A percentile compares a stretch with the other conserved stretches of the same genome.
phyloP scores from a whole-genome alignment of 2,797 vertebrate genomes.

The Rhinophrynus dorsalis region DNA sequence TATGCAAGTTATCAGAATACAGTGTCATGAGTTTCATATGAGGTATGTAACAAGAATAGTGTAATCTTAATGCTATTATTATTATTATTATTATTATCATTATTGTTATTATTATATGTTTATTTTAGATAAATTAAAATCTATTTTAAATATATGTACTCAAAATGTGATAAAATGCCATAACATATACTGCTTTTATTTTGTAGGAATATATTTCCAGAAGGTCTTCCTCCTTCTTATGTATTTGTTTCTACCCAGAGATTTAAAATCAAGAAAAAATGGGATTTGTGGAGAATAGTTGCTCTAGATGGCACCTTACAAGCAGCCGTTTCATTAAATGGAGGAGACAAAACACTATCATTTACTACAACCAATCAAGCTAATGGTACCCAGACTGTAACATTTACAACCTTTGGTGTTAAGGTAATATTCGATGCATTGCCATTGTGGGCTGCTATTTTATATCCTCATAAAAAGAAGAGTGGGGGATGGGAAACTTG shows the following conservation, averaged over 20 bases:
- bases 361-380: conserved; percentile 87
- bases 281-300: conserved; percentile 95
- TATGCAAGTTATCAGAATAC: too few species aligned
- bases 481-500: too few species aligned
- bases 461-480: too few species aligned
- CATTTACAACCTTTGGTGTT: conserved; percentile 74
- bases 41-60: too few species aligned
- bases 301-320: conserved; percentile 83
- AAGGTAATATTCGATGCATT: conserved; percentile 79
- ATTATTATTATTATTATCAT: too few species aligned
- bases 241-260: conserved; percentile 94
- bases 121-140: too few species aligned
- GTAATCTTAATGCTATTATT: too few species aligned
- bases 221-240: conserved; percentile 94
- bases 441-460: too few species aligned
- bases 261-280: conserved; percentile 89
- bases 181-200: conserved; percentile 22
- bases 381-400: conserved; percentile 82
- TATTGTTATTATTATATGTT: too few species aligned
- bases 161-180: too few species aligned
- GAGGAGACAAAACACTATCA: conserved; percentile 75
- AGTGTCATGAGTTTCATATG: too few species aligned
- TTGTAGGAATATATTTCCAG: conserved; percentile 88
- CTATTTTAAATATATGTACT: too few species aligned
- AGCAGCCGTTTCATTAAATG: conserved; percentile 90